A percentile compares a stretch with the other conserved stretches of the same genome.
These are phyloP conservation scores for Plemyria rubiginata DNA, from an alignment of 2,888 invertebrate species.

Conservation along the genomic window DNA sequence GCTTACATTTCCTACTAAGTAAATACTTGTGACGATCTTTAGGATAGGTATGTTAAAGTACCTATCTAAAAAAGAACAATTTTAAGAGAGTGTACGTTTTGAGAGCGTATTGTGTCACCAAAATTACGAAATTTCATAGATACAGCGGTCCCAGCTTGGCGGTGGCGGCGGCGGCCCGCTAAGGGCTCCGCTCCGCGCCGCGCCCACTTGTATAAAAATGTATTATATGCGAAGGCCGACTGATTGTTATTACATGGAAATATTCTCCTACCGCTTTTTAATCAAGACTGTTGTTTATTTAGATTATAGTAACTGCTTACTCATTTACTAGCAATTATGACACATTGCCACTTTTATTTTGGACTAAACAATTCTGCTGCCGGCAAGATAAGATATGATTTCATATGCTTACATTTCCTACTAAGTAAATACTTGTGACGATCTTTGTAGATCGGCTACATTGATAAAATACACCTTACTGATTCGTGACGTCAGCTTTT, in stretches of 20 bases:
- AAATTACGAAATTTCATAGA: too few species aligned
- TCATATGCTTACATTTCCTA: neutral
- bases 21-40: too few species aligned
- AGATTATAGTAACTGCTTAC: conserved; percentile 8
- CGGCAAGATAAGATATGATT: conserved; percentile 48
- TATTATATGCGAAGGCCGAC: conserved; percentile 17
- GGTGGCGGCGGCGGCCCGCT: too few species aligned
- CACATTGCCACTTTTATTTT: conserved; percentile 40
- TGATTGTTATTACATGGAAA: conserved; percentile 19
- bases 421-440: conserved; percentile 42
- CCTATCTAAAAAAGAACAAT: too few species aligned
- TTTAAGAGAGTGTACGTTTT: too few species aligned
- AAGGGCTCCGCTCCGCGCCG: too few species aligned
- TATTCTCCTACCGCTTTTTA: conserved; percentile 23
- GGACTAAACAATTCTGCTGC: conserved; percentile 44
- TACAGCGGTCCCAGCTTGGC: too few species aligned
- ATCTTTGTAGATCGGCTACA: conserved; percentile 46
- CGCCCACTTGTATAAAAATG: conserved; percentile 22
- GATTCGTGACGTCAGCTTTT: conserved; percentile 41
- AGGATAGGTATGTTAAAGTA: too few species aligned
- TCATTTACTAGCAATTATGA: conserved; percentile 18
- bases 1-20: too few species aligned
- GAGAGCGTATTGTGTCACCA: too few species aligned
- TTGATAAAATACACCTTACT: conserved; percentile 37
- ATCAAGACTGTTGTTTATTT: conserved; percentile 19